Conservation (phyloP, 2,888 invertebrate species). For the Alloplasta piceator region DNA sequence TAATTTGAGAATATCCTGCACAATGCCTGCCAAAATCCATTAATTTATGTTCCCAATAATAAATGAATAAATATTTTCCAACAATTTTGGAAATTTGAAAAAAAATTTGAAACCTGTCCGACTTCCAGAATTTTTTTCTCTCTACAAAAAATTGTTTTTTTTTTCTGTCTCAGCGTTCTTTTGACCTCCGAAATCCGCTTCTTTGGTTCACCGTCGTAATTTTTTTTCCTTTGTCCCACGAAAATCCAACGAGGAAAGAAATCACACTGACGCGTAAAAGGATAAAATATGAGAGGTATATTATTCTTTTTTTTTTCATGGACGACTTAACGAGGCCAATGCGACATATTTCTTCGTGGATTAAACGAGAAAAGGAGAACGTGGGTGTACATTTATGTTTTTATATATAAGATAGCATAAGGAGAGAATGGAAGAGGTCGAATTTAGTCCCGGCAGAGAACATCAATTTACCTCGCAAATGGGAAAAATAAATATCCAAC, state of each 20-base stretch:
- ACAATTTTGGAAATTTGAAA: no score
- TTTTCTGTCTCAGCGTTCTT: no score
- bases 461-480: conserved; percentile 54
- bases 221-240: background rate
- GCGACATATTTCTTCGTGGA: conserved; percentile 37
- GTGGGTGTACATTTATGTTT: conserved; percentile 32
- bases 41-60: no score
- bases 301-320: conserved; percentile 28
- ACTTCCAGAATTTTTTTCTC: background rate
- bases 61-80: no score
- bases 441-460: conserved; percentile 40
- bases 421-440: conserved; percentile 28
- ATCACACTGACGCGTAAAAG: background rate
- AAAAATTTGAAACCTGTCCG: background rate
- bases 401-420: conserved; percentile 2
- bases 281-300: conserved; percentile 7
- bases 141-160: no score
- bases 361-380: conserved; percentile 25
- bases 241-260: background rate
- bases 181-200: background rate
- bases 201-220: background rate
- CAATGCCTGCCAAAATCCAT: no score
- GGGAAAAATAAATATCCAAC: conserved; percentile 32
- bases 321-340: conserved; percentile 35
- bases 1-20: no score